Conservation (phyloP, 2,888 invertebrate genomes). For the Lasius fuliginosus region DNA sequence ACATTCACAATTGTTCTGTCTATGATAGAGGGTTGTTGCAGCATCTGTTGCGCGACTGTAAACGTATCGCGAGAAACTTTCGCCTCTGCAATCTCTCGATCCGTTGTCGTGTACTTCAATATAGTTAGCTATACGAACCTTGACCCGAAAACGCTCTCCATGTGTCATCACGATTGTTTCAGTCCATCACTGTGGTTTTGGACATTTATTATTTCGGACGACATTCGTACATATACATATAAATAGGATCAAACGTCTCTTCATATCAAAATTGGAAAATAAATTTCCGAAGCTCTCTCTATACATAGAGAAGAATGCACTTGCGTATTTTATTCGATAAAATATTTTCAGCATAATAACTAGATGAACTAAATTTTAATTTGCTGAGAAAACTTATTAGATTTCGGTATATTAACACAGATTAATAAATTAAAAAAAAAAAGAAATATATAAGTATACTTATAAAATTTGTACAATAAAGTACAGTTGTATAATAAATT, state of each 20-base stretch:
- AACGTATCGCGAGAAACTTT: slow-evolving; percentile 61
- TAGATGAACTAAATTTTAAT: neutral
- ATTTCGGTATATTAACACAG: neutral
- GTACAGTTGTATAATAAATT: neutral
- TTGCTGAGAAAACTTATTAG: neutral
- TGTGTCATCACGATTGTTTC: slow-evolving; percentile 33
- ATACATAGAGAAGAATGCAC: neutral
- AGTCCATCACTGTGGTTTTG: neutral
- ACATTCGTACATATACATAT: slow-evolving; percentile 8
- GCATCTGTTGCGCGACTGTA: slow-evolving; percentile 42
- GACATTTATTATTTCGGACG: slow-evolving; percentile 32
- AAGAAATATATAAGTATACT: neutral
- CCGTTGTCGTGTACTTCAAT: slow-evolving; percentile 40
- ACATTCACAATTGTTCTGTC: slow-evolving; percentile 30
- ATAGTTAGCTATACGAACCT: slow-evolving; percentile 43
- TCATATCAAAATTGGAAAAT: slow-evolving; percentile 10
- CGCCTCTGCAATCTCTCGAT: slow-evolving; percentile 52
- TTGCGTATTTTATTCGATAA: neutral
- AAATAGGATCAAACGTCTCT: neutral
- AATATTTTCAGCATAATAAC: neutral
- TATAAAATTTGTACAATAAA: neutral
- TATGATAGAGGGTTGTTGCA: slow-evolving; percentile 15
- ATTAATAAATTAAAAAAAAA: neutral
- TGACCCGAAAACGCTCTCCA: slow-evolving; percentile 42
- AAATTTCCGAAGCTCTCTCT: neutral